Base-by-base conservation (phyloP, 2,797 vertebrate species). In the Takifugu rubripes region DNA sequence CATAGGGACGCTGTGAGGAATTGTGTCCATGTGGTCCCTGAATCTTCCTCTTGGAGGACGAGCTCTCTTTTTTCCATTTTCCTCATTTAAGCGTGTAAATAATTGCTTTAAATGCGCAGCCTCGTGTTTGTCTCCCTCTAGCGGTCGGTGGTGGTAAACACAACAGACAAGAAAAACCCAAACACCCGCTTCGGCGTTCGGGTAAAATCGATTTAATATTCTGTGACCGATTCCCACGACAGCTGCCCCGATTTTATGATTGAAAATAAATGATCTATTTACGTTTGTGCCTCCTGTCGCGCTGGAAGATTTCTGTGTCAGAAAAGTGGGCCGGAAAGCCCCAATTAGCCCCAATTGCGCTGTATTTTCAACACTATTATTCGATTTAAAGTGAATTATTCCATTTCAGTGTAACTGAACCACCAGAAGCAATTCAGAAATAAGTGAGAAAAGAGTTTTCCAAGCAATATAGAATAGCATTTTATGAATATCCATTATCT, bases 201-300 rank as follows among this genome's bases (percentile, higher is more conserved):
- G 36, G 36, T 40, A 40, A 40, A 40, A 14, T 2, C 14, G 36
- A 40, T 14, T 14, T 40, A 40, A 40, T 40, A 40, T 40, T 40
- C 12, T 3, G 36, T 40, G 12, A 14, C 12, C 55, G 31, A n/a
- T 36, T 68, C 56, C 43, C 33, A n/a, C 3, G 44, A 25, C 58
- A 5, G 46, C 44, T 58, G 50, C 45, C 67, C 68, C 64, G 55
- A 52, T 74, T 52, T 71, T 57, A 42, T 49, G 51, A 65, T 68
- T 61, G 54, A 66, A 79, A 78, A 64, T 78, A 76, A 73, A 60
- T 64, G 11, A 53, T 70, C 80, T 66, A 79, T 74, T 81, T 84
- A 77, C 65, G 66, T 59, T 44, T 27, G 21, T 21, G 42, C 29
- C 44, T 54, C 66, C 52, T 52, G 36, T 0, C 36, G 27, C 44